Percentiles rank a stretch among this genome's conserved stretches.
Evolutionary conservation across 2,888 invertebrate genomes (phyloP).

Genomic region (Morinoia aosen): DNA sequence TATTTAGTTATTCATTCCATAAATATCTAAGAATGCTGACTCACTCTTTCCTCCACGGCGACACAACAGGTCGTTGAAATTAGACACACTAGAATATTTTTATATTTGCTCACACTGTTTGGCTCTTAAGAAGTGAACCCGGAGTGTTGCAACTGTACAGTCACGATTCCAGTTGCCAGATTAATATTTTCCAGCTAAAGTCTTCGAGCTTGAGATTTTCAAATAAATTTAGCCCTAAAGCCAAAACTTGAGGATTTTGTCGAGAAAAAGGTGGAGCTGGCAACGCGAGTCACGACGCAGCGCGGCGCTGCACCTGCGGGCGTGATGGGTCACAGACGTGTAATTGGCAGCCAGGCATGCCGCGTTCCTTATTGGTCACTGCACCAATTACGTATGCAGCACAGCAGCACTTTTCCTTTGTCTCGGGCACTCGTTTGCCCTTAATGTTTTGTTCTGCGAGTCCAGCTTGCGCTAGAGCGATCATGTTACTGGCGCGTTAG

Average conservation of each 20-base stretch:
- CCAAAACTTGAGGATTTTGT: no score
- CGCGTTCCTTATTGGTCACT: neutral
- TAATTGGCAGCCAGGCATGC: conserved; percentile 21
- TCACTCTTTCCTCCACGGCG: neutral
- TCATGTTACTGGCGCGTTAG: no score
- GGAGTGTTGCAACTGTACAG: neutral
- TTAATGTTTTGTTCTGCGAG: neutral
- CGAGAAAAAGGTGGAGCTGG: neutral
- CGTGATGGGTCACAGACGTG: conserved; percentile 40
- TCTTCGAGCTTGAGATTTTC: no score
- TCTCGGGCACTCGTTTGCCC: neutral
- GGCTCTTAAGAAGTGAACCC: neutral
- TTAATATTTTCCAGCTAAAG: no score
- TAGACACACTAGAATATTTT: neutral
- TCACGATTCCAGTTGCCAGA: no score
- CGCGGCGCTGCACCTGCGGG: neutral
- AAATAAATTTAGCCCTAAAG: no score
- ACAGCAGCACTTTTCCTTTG: conserved; percentile 4
- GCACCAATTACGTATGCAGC: neutral
- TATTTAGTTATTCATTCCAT: neutral
- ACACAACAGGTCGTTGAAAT: neutral
- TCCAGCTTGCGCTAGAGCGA: neutral
- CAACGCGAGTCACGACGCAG: neutral
- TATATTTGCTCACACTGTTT: neutral
- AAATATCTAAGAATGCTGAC: neutral